Evolutionary conservation across 2,888 invertebrate species (phyloP), one percentile per base, ranked within the genome.

Genomic region (Horisme vitalbata): DNA sequence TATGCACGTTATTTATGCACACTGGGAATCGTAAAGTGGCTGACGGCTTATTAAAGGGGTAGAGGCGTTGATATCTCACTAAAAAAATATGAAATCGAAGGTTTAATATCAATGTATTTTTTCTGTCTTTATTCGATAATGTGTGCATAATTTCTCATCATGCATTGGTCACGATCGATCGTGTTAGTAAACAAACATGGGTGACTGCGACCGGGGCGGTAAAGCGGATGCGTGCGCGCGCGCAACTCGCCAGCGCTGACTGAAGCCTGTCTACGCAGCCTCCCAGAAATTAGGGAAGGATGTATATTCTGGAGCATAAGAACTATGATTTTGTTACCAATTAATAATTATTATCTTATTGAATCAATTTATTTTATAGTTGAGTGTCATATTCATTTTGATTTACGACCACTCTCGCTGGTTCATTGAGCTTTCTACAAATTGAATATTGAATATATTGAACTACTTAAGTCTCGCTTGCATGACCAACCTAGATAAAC

Each of bases 191-290:
- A 86, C 83, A 83, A 82, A 73, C 71, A 63, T 57, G 48, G 34
- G 41, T 52, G 53, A 53, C 45, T 52, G 43, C 46, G 49, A 55
- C 47, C 61, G 58, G 64, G 61, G 63, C 61, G 62, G 56, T 52
- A 57, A 54, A 55, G 49, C 60, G 55, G 34, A 85, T 74, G 72
- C 88, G 89, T 88, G 88, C 88, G 89, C 80, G 59, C 87, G 87
- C 87, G 87, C 82, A 55, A 74, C 73, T 72, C 45, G 69, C 83
- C 73, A 75, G 72, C 79, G 71, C 75, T 81, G 73, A 89, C 88
- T 89, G 84, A 80, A 84, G 82, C 77, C 80, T 84, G 80, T 76
- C 79, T 66, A 73, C 76, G 71, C 77, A 79, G 70, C 79, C 75
- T 83, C 82, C 77, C 58, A 69, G 59, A 67, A 65, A 71, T 75